Percentiles rank a stretch among this genome's conserved stretches.
Conservation (phyloP, 37 sponge, comb jelly and placozoan species). For the Beroe forskalii region DNA sequence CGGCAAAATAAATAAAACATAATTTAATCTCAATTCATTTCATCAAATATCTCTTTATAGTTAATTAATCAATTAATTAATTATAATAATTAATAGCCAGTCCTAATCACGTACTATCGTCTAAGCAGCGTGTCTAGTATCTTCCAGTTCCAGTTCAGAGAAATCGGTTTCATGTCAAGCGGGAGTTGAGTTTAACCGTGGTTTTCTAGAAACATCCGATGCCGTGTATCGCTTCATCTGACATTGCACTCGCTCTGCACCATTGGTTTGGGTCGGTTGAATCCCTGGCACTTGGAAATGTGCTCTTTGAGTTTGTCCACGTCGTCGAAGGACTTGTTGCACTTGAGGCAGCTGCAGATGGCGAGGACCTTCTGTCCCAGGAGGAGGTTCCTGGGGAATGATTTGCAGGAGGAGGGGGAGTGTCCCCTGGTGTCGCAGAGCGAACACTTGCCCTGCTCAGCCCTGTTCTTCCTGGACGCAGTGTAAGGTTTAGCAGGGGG, state of each 20-base stretch:
- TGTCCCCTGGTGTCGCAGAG: background rate
- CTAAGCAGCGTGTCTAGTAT: no score
- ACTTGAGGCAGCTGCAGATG: conserved; percentile 45
- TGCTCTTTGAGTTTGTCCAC: conserved; percentile 48
- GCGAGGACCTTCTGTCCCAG: conserved; percentile 46
- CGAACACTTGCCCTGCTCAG: background rate
- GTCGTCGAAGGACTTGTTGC: conserved; percentile 15
- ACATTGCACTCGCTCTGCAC: conserved; percentile 55
- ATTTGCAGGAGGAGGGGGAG: background rate
- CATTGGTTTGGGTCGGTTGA: background rate
- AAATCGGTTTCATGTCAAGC: no score
- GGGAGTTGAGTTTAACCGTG: no score
- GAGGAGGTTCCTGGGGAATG: background rate
- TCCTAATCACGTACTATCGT: no score
- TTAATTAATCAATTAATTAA: no score
- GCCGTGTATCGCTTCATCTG: conserved; percentile 11
- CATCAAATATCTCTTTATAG: no score
- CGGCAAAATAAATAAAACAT: conserved; percentile 42
- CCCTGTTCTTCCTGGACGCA: background rate
- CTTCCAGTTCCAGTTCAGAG: no score
- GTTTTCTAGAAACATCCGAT: no score
- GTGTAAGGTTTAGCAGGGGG: background rate
- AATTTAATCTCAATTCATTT: conserved; percentile 37
- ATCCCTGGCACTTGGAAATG: conserved; percentile 21
- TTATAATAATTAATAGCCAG: no score